Percentiles rank a stretch among this genome's conserved stretches.
Conservation (phyloP, 2,888 invertebrate species). For the Drosophila silvestris region DNA sequence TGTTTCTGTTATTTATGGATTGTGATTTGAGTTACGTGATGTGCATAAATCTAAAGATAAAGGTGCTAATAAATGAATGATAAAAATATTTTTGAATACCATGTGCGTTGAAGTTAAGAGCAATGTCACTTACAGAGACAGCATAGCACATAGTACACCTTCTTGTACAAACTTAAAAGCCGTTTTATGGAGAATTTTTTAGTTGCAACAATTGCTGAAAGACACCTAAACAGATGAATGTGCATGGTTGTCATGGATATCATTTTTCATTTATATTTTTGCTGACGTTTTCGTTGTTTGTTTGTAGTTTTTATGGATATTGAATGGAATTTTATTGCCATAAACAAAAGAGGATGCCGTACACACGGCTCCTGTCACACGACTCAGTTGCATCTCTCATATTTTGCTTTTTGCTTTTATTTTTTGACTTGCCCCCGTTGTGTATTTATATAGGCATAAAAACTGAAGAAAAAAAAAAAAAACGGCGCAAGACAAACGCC, state of each 20-base stretch:
- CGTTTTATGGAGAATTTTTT: neutral
- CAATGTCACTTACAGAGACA: neutral
- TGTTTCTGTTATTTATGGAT: too few species aligned
- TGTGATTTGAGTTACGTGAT: neutral
- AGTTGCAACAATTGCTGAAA: neutral
- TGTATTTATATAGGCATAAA: slow-evolving; percentile 79
- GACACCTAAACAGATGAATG: neutral
- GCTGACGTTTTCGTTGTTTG: slow-evolving; percentile 12
- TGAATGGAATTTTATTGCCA: slow-evolving; percentile 74
- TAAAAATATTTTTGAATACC: neutral
- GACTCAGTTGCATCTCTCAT: slow-evolving; percentile 28
- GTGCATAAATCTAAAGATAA: neutral
- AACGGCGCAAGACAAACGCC: slow-evolving; percentile 61
- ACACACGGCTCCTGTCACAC: slow-evolving; percentile 10
- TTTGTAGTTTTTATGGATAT: slow-evolving; percentile 55
- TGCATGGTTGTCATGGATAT: neutral
- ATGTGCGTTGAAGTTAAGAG: neutral
- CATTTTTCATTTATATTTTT: slow-evolving; percentile 6
- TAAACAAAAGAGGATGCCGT: slow-evolving; percentile 64
- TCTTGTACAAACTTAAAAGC: neutral
- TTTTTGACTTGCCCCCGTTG: slow-evolving; percentile 18
- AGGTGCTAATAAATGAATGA: neutral
- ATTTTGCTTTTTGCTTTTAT: slow-evolving; percentile 40
- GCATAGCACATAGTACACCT: neutral
- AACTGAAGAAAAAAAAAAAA: slow-evolving; percentile 16